Percentiles rank a stretch among this genome's conserved stretches.
phyloP scores from a whole-genome alignment of 2,797 vertebrate species.

The Takifugu rubripes region DNA sequence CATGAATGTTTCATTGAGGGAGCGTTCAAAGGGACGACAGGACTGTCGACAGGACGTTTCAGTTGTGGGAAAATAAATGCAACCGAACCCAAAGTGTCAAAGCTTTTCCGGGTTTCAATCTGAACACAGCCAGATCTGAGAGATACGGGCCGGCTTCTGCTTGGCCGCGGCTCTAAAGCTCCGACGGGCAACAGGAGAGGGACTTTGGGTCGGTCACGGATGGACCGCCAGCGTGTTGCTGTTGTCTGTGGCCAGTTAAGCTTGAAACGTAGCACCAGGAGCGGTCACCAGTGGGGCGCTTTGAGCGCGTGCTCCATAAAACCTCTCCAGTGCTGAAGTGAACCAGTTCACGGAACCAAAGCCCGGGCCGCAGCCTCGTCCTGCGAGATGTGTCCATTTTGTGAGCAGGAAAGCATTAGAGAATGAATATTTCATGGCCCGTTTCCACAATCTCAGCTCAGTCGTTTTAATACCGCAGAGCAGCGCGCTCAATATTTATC shows the following conservation, averaged over 20 bases:
- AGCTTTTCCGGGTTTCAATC: constrained; percentile 42
- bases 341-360: neutral
- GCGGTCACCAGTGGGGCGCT: neutral
- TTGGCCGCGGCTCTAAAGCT: constrained; percentile 37
- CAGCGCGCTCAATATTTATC: neutral
- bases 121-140: constrained; percentile 29
- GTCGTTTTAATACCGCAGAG: neutral
- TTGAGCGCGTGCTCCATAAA: neutral
- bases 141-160: constrained; percentile 30
- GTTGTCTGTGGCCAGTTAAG: no score
- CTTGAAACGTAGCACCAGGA: no score
- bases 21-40: constrained; percentile 45
- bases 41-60: constrained; percentile 11
- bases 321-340: neutral
- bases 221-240: no score
- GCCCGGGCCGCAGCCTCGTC: neutral
- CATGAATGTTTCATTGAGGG: constrained; percentile 58
- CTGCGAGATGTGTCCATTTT: neutral
- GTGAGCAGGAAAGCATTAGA: constrained; percentile 2
- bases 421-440: constrained; percentile 26
- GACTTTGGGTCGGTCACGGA: constrained; percentile 1
- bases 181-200: constrained; percentile 18
- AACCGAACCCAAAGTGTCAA: constrained; percentile 29
- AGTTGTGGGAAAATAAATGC: constrained; percentile 33
- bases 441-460: constrained; percentile 14